phyloP scores from a whole-genome alignment of 2,888 invertebrate genomes.

The Merodon equestris region DNA sequence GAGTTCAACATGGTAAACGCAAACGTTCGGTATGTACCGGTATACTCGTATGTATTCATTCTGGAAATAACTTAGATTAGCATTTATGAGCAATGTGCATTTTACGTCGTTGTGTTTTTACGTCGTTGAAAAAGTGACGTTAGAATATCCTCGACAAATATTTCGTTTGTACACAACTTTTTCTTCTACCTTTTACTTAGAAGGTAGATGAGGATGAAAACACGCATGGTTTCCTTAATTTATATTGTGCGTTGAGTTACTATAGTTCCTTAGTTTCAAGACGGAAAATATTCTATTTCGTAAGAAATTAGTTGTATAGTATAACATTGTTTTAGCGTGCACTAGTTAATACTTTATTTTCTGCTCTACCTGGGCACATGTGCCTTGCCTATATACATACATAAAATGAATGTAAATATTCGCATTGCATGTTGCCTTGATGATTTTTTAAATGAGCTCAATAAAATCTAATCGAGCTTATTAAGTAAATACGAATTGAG shows the following conservation, averaged over 20 bases:
- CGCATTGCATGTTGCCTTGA: background rate
- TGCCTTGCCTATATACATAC: background rate
- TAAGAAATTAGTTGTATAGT: conserved; percentile 38
- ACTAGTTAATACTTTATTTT: too few species aligned
- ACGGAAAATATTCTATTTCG: conserved; percentile 17
- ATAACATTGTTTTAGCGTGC: conserved; percentile 46
- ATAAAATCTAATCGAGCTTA: too few species aligned
- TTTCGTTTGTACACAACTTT: background rate
- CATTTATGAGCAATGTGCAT: conserved; percentile 63
- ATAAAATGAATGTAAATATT: too few species aligned
- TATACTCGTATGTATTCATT: conserved; percentile 17
- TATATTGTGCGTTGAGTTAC: conserved; percentile 26
- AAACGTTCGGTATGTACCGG: conserved; percentile 20
- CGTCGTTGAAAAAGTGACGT: conserved; percentile 35
- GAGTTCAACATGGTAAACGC: conserved; percentile 7
- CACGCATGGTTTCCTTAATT: conserved; percentile 7
- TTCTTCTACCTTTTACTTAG: background rate
- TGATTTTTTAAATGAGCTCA: too few species aligned
- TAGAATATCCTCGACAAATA: conserved; percentile 18
- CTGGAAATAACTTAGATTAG: conserved; percentile 50
- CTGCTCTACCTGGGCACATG: too few species aligned
- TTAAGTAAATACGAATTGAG: too few species aligned
- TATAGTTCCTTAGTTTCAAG: conserved; percentile 31
- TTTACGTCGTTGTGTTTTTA: conserved; percentile 40
- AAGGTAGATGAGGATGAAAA: background rate